These are phyloP conservation scores for Adelges cooleyi DNA, from an alignment of 1,140 invertebrate genomes.

Conservation along the genomic window DNA sequence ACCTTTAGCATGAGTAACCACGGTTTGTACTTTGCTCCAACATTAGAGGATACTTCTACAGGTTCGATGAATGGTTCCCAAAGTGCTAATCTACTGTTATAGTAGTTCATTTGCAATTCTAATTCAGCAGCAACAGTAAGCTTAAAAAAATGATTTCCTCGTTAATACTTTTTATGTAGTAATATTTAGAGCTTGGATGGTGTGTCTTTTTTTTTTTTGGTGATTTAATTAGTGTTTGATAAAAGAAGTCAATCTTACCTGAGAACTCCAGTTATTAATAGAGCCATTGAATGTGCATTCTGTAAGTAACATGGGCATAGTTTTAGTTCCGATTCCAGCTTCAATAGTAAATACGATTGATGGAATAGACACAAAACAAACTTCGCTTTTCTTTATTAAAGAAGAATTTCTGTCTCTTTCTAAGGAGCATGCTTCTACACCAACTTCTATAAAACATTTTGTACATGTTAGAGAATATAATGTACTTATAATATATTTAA, in stretches of 20 bases:
- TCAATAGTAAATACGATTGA: conserved; percentile 73
- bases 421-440: neutral
- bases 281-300: conserved; percentile 66
- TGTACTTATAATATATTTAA: neutral
- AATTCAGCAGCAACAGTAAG: conserved; percentile 37
- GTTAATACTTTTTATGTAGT: no score
- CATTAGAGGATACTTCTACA: conserved; percentile 50
- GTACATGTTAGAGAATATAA: neutral
- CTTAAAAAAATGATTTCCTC: no score
- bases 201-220: no score
- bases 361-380: conserved; percentile 50
- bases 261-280: conserved; percentile 73
- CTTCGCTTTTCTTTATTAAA: conserved; percentile 3
- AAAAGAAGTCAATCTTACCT: conserved; percentile 42
- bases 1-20: conserved; percentile 81
- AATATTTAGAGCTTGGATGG: no score
- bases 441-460: neutral
- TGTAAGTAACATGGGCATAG: conserved; percentile 75
- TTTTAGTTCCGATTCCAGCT: conserved; percentile 75
- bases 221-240: no score
- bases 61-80: conserved; percentile 97
- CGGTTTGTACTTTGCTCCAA: conserved; percentile 48
- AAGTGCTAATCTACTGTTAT: conserved; percentile 77
- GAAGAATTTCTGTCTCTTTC: neutral
- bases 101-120: conserved; percentile 77